These are phyloP conservation scores for Orius insidiosus DNA, from an alignment of 1,140 invertebrate species.

Conservation along the genomic window DNA sequence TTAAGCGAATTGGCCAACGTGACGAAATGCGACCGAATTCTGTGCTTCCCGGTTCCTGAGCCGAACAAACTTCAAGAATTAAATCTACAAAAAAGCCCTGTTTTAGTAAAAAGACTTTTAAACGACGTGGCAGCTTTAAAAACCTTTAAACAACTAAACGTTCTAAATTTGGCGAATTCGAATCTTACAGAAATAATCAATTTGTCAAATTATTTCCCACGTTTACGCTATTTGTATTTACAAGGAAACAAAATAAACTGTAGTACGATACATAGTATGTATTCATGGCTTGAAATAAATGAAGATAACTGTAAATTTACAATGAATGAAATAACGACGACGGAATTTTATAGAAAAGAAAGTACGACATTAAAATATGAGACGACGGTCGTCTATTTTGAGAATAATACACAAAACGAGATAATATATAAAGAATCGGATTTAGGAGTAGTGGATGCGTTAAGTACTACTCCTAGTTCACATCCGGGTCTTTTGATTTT, in stretches of 20 bases:
- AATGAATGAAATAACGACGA: conserved; percentile 8
- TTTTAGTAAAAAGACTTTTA: conserved; percentile 45
- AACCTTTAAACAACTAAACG: conserved; percentile 43
- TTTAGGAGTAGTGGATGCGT: conserved; percentile 11
- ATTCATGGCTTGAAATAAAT: conserved; percentile 3
- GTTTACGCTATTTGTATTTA: conserved; percentile 39
- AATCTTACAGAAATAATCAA: conserved; percentile 45
- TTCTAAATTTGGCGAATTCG: conserved; percentile 47
- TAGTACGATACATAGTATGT: conserved; percentile 29
- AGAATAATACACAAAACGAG: background rate
- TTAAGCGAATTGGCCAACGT: conserved; percentile 43
- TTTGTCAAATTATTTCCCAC: conserved; percentile 47
- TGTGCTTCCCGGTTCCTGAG: conserved; percentile 47
- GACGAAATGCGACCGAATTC: conserved; percentile 30
- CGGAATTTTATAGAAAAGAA: too few relatives aligned
- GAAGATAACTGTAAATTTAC: conserved; percentile 8
- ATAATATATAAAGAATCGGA: background rate
- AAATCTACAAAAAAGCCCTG: conserved; percentile 54
- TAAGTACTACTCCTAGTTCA: conserved; percentile 10
- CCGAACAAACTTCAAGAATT: conserved; percentile 49
- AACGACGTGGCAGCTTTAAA: conserved; percentile 49
- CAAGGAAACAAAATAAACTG: conserved; percentile 46
- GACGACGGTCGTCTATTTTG: background rate
- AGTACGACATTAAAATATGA: background rate
- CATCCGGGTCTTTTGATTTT: conserved; percentile 14